Base-by-base conservation (phyloP, 1,140 invertebrate genomes). In the Tyrophagus putrescentiae region DNA sequence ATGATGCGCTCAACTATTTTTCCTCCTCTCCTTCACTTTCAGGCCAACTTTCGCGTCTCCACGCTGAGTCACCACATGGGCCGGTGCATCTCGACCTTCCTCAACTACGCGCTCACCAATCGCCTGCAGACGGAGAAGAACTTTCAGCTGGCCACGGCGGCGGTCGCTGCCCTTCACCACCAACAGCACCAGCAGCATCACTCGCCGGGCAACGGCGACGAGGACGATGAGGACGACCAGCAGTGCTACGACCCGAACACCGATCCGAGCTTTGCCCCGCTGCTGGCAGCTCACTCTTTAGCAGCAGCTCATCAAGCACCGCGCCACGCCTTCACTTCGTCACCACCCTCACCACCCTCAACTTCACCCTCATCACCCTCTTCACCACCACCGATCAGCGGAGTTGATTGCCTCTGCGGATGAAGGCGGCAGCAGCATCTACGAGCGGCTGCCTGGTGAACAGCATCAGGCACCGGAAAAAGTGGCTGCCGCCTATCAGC, bases 41-140 rank as follows among this genome's bases (percentile, higher is more conserved):
- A 84, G 65, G 89, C 87, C 4, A 85, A 89, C 73, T 95, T 94
- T 74, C 88, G 89, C 76, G 91, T 88, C 0, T 84, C 84, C 7
- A 81, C 82, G 9, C 27, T 28, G 1, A 83, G 81, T 64, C 83
- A 85, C 71, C 84, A 84, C 65, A 87, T 89, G 77, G 84, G 85
- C 86, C 72, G 76, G 74, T 77, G 53, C 50, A 48, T 58, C 11
- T n/a, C 27, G 21, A 23, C 48, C 9, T 96, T 97, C 75, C 90
- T 96, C 73, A 89, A 91, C 71, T 87, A 90, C 72, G 87, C 90
- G 16, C 93, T 88, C 87, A 88, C 93, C 67, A 86, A 89, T 66
- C 93, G 95, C 67, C 86, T 87, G 32, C 87, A 93, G 74, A 92
- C 93, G 59, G 91, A 95, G 69, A 84, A 87, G 70, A 85, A 85